Percentiles rank a stretch among this genome's conserved stretches.
These are phyloP conservation scores for Thinocorus orbignyianus DNA, from an alignment of 2,113 vertebrate genomes.

Conservation along the genomic window DNA sequence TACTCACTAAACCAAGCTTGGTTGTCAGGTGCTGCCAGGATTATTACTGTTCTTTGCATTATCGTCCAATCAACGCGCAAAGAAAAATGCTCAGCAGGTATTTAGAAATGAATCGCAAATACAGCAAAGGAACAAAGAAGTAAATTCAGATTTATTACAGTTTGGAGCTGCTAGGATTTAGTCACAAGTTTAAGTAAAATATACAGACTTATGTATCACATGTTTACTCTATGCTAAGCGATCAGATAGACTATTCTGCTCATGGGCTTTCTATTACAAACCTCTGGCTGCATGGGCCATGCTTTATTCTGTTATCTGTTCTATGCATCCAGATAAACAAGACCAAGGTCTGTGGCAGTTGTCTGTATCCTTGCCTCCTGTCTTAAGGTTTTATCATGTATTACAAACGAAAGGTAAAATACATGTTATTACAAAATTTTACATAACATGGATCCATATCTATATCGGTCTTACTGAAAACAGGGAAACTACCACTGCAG, in stretches of 20 bases:
- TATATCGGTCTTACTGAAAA: background rate
- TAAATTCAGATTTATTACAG: background rate
- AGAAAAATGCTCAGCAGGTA: background rate
- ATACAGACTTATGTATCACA: rapidly evolving
- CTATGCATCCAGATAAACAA: background rate
- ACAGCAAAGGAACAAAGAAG: background rate
- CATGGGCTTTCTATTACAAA: background rate
- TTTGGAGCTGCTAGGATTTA: background rate
- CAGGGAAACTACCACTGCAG: background rate
- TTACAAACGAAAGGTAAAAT: no score
- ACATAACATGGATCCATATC: background rate
- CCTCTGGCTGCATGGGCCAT: background rate
- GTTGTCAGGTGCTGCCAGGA: background rate
- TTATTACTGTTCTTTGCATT: background rate
- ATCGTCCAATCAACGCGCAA: background rate
- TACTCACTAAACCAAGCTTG: background rate
- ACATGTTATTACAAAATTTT: background rate
- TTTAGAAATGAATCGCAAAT: background rate
- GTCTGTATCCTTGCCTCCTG: background rate
- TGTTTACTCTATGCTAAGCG: background rate
- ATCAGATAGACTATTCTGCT: background rate
- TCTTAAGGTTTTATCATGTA: background rate
- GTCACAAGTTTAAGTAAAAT: background rate
- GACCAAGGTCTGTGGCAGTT: background rate
- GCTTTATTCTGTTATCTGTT: background rate